Percentiles rank a stretch among this genome's conserved stretches.
Conservation (phyloP, 1,140 invertebrate genomes). For the Centruroides sculpturatus region DNA sequence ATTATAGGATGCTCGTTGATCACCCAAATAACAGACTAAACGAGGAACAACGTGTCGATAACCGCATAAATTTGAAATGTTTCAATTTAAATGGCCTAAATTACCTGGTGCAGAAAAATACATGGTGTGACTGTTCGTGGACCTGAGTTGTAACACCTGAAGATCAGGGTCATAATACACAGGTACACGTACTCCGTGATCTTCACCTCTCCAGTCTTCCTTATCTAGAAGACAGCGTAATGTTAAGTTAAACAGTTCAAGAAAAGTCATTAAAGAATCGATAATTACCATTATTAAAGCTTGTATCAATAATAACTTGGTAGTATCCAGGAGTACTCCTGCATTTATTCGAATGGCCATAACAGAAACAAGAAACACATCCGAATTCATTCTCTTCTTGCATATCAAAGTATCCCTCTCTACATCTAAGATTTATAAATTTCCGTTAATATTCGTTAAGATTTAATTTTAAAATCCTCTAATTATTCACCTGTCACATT, state of each 20-base stretch:
- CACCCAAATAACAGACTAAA: slow-evolving; percentile 47
- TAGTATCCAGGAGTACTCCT: slow-evolving; percentile 21
- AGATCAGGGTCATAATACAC: slow-evolving; percentile 65
- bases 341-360: slow-evolving; percentile 88
- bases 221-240: slow-evolving; percentile 20
- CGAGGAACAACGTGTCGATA: not conserved
- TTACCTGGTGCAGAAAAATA: slow-evolving; percentile 74
- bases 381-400: slow-evolving; percentile 78
- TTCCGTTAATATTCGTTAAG: no score
- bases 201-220: slow-evolving; percentile 70
- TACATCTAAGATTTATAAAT: slow-evolving; percentile 44
- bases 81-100: not conserved
- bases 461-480: not conserved
- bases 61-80: not conserved
- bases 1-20: slow-evolving; percentile 88
- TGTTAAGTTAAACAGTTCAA: not conserved
- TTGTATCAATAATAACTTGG: slow-evolving; percentile 7
- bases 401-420: slow-evolving; percentile 88
- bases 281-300: slow-evolving; percentile 7
- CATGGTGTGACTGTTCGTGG: slow-evolving; percentile 53
- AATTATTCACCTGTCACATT: slow-evolving; percentile 49
- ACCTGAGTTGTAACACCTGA: slow-evolving; percentile 60
- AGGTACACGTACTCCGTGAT: slow-evolving; percentile 41
- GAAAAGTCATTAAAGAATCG: not conserved
- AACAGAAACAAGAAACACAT: slow-evolving; percentile 95